Percentiles rank a stretch among this genome's conserved stretches.
phyloP scores from a whole-genome alignment of 2,797 vertebrate species.

The Danionella dracula region DNA sequence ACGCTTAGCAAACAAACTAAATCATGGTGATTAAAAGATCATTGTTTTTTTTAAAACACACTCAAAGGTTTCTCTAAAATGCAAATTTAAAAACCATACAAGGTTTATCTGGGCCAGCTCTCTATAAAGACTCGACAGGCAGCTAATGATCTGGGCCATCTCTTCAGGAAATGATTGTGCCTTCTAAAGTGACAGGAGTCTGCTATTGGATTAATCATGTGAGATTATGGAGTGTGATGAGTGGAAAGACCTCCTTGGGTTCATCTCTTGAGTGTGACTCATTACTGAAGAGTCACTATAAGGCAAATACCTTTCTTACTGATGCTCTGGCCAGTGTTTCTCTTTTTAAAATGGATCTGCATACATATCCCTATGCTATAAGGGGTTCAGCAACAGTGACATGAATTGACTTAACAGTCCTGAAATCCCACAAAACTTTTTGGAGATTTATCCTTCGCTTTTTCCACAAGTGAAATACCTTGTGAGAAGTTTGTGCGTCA shows the following conservation, averaged over 20 bases:
- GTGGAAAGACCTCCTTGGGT: constrained; percentile 10
- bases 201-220: constrained; percentile 42
- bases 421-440: too few species aligned
- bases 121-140: not conserved
- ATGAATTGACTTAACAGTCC: too few species aligned
- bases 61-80: not conserved
- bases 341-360: not conserved
- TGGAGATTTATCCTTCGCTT: too few species aligned
- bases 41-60: not conserved
- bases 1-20: constrained; percentile 7
- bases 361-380: not conserved
- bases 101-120: not conserved
- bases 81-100: not conserved
- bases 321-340: not conserved
- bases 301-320: constrained; percentile 11
- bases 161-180: constrained; percentile 47
- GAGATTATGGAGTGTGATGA: constrained; percentile 26
- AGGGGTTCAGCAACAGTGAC: too few species aligned
- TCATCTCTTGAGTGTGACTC: constrained; percentile 36
- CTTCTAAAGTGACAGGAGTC: constrained; percentile 39
- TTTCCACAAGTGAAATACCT: too few species aligned
- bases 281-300: constrained; percentile 36
- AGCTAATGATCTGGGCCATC: constrained; percentile 2
- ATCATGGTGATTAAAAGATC: not conserved
- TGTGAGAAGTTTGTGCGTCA: too few species aligned